Evolutionary conservation across 1,140 invertebrate species (phyloP), one percentile per base, ranked within the genome.

Genomic region (Anastrepha obliqua): DNA sequence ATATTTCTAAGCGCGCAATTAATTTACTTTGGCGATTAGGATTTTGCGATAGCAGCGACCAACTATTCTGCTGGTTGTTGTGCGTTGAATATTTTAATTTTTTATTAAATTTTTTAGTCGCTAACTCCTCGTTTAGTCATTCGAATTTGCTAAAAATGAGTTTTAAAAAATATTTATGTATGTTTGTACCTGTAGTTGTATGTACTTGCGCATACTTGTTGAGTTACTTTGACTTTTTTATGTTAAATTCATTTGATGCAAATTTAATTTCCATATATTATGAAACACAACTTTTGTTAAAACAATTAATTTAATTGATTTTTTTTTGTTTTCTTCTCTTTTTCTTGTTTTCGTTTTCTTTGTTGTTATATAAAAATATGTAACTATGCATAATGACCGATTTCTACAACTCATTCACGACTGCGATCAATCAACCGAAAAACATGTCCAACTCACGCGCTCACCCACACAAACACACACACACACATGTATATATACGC

Each of bases 311-410:
- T 88, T 87, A 51, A 85, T 85, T 88, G 29, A 67, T 85, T 87
- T 64, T 88, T 9, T 59, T 89, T 88, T 67, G 51, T 89, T 90
- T 89, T 92, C 89, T 90, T 89, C 89, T 89, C 91, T 90, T 92
- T 92, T 90, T 91, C 92, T 91, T 90, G 91, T 90, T 91, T 92
- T 60, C 42, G 78, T 87, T 86, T 74, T 47, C 91, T 92, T 90
- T 90, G 91, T 29, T 29, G 29, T 29, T 91, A 90, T 88, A 90
- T 88, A 91, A 89, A 90, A 92, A 85, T 29, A 89, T 20, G 44
- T 47, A 88, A 88, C 47, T 70, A 87, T 55, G 44, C 59, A 47
- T 81, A 81, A 81, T 8, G 15, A 51, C 7, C 74, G 20, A 58
- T 55, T 55, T 55, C 74, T 20, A 81, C 74, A 81, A 81, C 17